These are phyloP conservation scores for Tiliacea citrago DNA, from an alignment of 2,888 invertebrate species.

Conservation along the genomic window DNA sequence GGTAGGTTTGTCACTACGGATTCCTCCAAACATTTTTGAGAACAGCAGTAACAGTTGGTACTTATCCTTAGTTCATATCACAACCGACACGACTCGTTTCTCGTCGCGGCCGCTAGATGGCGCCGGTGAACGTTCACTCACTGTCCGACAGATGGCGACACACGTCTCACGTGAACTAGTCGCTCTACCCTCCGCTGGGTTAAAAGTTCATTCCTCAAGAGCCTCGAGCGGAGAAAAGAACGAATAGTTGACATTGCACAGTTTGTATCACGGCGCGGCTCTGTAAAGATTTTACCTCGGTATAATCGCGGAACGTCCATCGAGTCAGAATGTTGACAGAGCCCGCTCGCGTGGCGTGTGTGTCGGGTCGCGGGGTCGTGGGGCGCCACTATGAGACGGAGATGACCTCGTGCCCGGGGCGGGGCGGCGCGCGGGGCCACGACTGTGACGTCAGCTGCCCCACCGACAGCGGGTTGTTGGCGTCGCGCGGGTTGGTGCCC, in stretches of 20 bases:
- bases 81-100: conserved; percentile 82
- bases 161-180: conserved; percentile 60
- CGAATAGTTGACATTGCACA: conserved; percentile 61
- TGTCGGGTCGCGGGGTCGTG: conserved; percentile 59
- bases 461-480: conserved; percentile 97
- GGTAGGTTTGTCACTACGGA: conserved; percentile 67
- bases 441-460: conserved; percentile 96
- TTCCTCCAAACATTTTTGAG: conserved; percentile 59
- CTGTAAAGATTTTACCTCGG: conserved; percentile 68
- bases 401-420: conserved; percentile 87
- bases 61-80: conserved; percentile 76
- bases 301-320: conserved; percentile 66
- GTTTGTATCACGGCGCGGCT: conserved; percentile 55
- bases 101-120: conserved; percentile 75
- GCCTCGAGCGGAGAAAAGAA: conserved; percentile 60
- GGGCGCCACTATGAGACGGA: conserved; percentile 86
- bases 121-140: conserved; percentile 66
- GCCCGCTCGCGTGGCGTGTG: conserved; percentile 54
- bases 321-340: conserved; percentile 66
- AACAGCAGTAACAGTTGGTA: conserved; percentile 72
- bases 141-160: conserved; percentile 71
- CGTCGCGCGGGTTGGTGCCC: conserved; percentile 97
- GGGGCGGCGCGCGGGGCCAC: conserved; percentile 85
- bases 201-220: conserved; percentile 44
- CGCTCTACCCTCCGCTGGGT: conserved; percentile 60